phyloP scores from a whole-genome alignment of 1,140 invertebrate genomes.

The Drosophila equinoxialis region DNA sequence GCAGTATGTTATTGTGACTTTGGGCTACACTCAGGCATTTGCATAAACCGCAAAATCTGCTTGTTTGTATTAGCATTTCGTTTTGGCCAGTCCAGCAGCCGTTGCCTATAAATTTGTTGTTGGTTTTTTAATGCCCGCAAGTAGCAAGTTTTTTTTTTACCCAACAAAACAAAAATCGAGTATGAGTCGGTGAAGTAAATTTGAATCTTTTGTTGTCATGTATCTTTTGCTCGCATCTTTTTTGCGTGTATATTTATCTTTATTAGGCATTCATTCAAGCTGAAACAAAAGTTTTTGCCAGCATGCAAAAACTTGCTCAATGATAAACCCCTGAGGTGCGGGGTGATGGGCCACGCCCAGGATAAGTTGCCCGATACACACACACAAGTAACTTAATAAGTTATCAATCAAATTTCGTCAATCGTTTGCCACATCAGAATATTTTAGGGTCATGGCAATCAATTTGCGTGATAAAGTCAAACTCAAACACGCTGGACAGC shows the following conservation, averaged over 20 bases:
- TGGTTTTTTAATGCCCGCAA: conserved; percentile 32
- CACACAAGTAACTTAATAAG: conserved; percentile 70
- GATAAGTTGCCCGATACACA: neutral
- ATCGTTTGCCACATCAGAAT: conserved; percentile 58
- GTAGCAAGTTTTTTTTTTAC: conserved; percentile 38
- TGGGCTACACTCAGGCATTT: conserved; percentile 48
- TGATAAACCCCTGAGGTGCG: neutral
- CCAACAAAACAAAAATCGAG: neutral
- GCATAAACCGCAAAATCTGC: conserved; percentile 80
- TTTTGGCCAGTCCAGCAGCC: conserved; percentile 35
- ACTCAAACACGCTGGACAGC: conserved; percentile 36
- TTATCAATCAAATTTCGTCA: conserved; percentile 78
- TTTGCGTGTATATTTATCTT: conserved; percentile 69
- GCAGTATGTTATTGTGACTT: conserved; percentile 55
- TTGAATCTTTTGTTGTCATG: conserved; percentile 31
- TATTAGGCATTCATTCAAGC: conserved; percentile 75
- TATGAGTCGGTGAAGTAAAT: conserved; percentile 9
- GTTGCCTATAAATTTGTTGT: conserved; percentile 62
- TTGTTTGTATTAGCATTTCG: conserved; percentile 78
- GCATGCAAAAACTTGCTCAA: conserved; percentile 54
- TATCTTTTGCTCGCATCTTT: conserved; percentile 18
- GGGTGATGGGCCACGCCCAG: conserved; percentile 23
- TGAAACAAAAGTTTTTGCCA: conserved; percentile 60
- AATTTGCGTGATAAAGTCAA: conserved; percentile 79
- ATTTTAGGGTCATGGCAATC: conserved; percentile 68